These are phyloP conservation scores for Ptychadena robeensis DNA, from an alignment of 2,797 vertebrate genomes.

Conservation along the genomic window DNA sequence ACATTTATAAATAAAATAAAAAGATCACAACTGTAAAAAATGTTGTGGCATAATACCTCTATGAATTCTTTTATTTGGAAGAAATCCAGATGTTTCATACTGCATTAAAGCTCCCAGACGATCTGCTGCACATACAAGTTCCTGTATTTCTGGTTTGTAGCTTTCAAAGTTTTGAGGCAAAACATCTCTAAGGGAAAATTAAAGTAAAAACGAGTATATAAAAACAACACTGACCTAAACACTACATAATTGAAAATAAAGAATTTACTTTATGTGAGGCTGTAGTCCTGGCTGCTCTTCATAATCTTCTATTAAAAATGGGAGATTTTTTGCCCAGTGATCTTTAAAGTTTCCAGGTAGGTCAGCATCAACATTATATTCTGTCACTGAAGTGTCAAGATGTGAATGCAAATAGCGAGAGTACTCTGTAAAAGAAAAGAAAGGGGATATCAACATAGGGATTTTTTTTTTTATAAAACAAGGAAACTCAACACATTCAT, in stretches of 20 bases:
- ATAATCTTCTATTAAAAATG: slow-evolving; percentile 95
- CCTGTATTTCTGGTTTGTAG: slow-evolving; percentile 89
- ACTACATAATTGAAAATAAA: neutral
- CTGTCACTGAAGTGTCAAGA: slow-evolving; percentile 89
- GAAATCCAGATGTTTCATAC: slow-evolving; percentile 92
- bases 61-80: slow-evolving; percentile 93
- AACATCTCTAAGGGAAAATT: slow-evolving; percentile 82
- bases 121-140: slow-evolving; percentile 91
- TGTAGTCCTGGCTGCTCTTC: slow-evolving; percentile 96
- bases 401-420: slow-evolving; percentile 96
- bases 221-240: neutral
- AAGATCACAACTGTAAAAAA: neutral
- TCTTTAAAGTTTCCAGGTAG: slow-evolving; percentile 96
- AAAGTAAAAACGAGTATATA: neutral
- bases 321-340: slow-evolving; percentile 97
- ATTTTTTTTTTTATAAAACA: neutral
- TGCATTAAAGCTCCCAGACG: slow-evolving; percentile 94
- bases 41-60: slow-evolving; percentile 80
- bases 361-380: slow-evolving; percentile 91
- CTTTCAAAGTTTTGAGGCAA: slow-evolving; percentile 93
- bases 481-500: neutral
- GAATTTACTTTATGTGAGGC: slow-evolving; percentile 91
- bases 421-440: slow-evolving; percentile 81
- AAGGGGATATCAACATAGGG: neutral
- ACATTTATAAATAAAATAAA: neutral